Evolutionary conservation across 1,140 invertebrate genomes (phyloP).

Genomic region (Neuroterus valhalla): DNA sequence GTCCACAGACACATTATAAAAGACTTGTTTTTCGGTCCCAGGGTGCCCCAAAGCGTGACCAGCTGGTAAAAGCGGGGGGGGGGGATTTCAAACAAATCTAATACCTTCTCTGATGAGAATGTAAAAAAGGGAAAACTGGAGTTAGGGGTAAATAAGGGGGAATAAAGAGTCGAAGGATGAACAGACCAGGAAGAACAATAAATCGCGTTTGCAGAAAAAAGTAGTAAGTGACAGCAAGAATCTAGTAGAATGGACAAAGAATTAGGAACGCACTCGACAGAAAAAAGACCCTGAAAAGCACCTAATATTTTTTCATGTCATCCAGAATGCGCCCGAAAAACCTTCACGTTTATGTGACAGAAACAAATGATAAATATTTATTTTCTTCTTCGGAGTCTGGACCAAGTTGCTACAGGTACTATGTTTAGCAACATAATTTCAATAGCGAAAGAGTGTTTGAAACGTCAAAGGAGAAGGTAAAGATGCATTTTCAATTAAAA

Average conservation of each 20-base stretch:
- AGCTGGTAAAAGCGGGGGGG: too few species aligned
- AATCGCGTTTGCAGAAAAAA: not conserved
- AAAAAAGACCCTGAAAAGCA: not conserved
- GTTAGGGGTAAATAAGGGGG: too few species aligned
- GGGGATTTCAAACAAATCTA: too few species aligned
- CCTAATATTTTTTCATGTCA: not conserved
- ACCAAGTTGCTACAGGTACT: not conserved
- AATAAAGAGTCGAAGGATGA: too few species aligned
- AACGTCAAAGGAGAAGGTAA: not conserved
- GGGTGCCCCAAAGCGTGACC: too few species aligned
- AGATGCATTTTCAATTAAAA: too few species aligned
- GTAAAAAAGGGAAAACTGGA: too few species aligned
- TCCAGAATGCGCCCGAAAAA: not conserved
- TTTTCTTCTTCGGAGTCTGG: not conserved
- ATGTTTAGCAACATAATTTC: not conserved
- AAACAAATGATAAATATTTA: conserved; percentile 1
- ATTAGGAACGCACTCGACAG: not conserved
- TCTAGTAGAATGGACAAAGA: not conserved
- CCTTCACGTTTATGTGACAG: not conserved
- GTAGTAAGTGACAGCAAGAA: not conserved
- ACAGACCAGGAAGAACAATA: not conserved
- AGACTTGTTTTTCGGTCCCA: too few species aligned
- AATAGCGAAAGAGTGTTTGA: not conserved
- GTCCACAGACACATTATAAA: too few species aligned
- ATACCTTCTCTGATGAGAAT: too few species aligned